A percentile compares a stretch with the other conserved stretches of the same genome.
phyloP scores from a whole-genome alignment of 2,113 vertebrate genomes.

The Genyomyrus donnyi region DNA sequence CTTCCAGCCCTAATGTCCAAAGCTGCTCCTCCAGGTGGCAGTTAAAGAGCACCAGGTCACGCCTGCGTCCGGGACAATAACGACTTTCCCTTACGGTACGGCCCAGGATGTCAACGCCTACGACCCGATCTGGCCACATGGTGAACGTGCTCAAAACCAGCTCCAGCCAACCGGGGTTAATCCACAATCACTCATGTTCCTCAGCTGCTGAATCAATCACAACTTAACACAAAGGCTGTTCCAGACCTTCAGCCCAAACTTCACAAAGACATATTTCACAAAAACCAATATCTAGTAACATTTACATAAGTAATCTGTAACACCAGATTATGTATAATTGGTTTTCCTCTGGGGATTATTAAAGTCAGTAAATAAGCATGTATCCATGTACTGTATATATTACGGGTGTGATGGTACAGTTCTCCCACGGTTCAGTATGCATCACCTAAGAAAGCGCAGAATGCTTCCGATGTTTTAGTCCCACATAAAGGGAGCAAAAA shows the following conservation, averaged over 20 bases:
- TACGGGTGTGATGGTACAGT: background rate
- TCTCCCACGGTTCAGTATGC: too few species aligned
- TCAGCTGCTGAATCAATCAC: background rate
- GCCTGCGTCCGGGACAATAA: constrained; percentile 27
- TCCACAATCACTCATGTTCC: background rate
- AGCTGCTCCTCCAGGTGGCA: background rate
- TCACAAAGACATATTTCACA: background rate
- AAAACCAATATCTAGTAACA: background rate
- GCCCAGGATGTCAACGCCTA: constrained; percentile 25
- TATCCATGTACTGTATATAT: background rate
- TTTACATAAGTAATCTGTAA: background rate
- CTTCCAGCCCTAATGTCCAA: background rate
- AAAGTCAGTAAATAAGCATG: background rate
- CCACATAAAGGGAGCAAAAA: too few species aligned
- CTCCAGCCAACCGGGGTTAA: constrained; percentile 14
- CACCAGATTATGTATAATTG: background rate
- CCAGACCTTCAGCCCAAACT: background rate
- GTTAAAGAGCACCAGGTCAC: background rate
- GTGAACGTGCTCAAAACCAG: constrained; percentile 26
- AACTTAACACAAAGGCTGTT: background rate
- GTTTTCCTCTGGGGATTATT: background rate
- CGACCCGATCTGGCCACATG: constrained; percentile 44
- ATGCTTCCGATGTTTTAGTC: too few species aligned
- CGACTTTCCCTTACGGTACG: constrained; percentile 44
- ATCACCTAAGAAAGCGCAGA: too few species aligned